phyloP scores from a whole-genome alignment of 1,140 invertebrate species.

The Bilobella aurantiaca region DNA sequence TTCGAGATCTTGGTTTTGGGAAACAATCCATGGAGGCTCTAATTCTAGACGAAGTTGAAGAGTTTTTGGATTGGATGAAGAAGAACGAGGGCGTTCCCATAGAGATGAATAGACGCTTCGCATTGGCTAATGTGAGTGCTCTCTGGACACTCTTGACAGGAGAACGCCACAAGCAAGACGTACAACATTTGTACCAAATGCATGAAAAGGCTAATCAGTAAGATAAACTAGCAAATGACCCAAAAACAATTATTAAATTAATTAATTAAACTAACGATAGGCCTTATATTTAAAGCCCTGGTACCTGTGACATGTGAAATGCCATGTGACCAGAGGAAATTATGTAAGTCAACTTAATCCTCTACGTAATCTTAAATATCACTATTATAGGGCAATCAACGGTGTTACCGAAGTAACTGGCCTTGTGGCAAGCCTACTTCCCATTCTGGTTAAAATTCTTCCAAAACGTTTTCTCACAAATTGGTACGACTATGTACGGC shows the following conservation, averaged over 20 bases:
- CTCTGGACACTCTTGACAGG: conserved; percentile 78
- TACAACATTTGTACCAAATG: neutral
- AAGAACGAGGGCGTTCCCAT: neutral
- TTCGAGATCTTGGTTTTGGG: conserved; percentile 18
- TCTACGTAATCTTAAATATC: no score
- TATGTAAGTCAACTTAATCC: no score
- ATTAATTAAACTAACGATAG: no score
- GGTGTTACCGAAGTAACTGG: neutral
- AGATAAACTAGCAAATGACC: neutral
- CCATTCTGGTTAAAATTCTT: neutral
- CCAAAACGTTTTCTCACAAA: neutral
- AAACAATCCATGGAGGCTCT: conserved; percentile 17
- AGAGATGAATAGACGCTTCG: conserved; percentile 16
- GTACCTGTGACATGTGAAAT: no score
- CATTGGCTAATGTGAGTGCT: conserved; percentile 56
- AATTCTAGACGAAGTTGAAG: conserved; percentile 12
- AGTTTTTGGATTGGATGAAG: conserved; percentile 8
- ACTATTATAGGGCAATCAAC: neutral
- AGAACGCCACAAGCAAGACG: conserved; percentile 43
- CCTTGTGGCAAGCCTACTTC: neutral
- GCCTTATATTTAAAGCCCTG: no score
- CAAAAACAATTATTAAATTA: no score
- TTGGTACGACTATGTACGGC: neutral
- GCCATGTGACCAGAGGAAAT: no score
- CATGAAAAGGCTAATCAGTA: neutral